Conservation (phyloP, 2,888 invertebrate genomes). For the Byasa hedistus region DNA sequence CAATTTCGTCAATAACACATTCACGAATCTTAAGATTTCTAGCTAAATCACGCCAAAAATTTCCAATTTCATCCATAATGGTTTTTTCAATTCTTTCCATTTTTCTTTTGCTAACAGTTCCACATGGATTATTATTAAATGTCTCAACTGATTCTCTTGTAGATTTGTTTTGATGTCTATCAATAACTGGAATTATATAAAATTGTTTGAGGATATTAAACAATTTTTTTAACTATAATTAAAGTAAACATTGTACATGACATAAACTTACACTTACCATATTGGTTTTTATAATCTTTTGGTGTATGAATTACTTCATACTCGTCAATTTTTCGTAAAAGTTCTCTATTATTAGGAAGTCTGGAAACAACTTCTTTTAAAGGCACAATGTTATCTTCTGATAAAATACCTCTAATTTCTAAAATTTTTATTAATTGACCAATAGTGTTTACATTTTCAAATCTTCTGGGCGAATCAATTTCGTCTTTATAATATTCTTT, state of each 20-base stretch:
- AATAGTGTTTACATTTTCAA: slow-evolving; percentile 57
- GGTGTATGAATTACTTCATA: slow-evolving; percentile 50
- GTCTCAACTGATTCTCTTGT: slow-evolving; percentile 35
- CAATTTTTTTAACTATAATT: neutral
- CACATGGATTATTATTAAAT: slow-evolving; percentile 41
- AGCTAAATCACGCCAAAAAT: slow-evolving; percentile 62
- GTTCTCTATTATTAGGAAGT: slow-evolving; percentile 45
- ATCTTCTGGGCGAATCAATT: slow-evolving; percentile 65
- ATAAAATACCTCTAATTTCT: slow-evolving; percentile 61
- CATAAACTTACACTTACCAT: slow-evolving; percentile 46
- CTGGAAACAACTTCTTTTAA: slow-evolving; percentile 56
- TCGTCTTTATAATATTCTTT: slow-evolving; percentile 58
- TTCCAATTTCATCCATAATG: slow-evolving; percentile 60
- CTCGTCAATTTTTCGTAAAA: slow-evolving; percentile 48
- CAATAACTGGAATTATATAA: slow-evolving; percentile 36
- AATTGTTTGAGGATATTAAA: neutral
- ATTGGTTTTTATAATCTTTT: slow-evolving; percentile 44
- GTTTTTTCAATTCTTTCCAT: slow-evolving; percentile 55
- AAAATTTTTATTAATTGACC: slow-evolving; percentile 57
- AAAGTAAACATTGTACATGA: neutral
- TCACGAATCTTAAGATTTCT: slow-evolving; percentile 62
- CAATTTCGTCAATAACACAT: slow-evolving; percentile 60
- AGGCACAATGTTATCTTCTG: slow-evolving; percentile 58
- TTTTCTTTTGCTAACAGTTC: slow-evolving; percentile 47
- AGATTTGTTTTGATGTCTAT: slow-evolving; percentile 33